Evolutionary conservation across 2,113 vertebrate genomes (phyloP), one percentile per base, ranked within the genome.

Genomic region (Coturnix japonica): DNA sequence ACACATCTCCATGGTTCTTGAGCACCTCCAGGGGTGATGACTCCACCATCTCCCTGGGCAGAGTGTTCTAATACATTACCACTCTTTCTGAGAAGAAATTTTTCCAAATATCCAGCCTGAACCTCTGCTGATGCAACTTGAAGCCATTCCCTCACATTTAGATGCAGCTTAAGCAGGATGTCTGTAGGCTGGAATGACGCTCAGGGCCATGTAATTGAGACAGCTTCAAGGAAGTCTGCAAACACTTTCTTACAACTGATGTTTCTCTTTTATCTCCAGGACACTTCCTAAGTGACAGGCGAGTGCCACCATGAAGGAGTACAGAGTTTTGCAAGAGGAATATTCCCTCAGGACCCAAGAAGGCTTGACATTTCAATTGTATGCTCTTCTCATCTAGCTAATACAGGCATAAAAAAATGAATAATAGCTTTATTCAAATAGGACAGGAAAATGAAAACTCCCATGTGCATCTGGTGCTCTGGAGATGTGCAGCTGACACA

Each of bases 401-500:
- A 41, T 0, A 3, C 17, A 46, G 25, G 28, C 21, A 41, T 61
- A 72, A 47, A 81, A 49, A 81, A 78, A 51, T 30, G 6, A 67
- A 31, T 9, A 70, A 23, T 12, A 59, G 11, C n/a, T 17, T 57
- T 49, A 10, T 46, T 67, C 25, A 39, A 76, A 47, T 0, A 56
- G 25, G 49, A 35, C 13, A 67, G 35, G 35, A 43, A 43, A 76
- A 76, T 19, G 81, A 89, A 76, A 89, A 26, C 33, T 82, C 47
- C 65, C 56, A n/a, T 16, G 47, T 61, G 43, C 15, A 22, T 70
- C 86, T 95, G 94, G 92, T 96, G 81, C 81, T 91, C 83, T 2
- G 5, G 90, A 92, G 95, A 82, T 71, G 59, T 85, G 85, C 94
- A 94, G 90, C 94, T 96, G 92, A 94, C n/a, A n/a, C n/a, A n/a